phyloP scores from a whole-genome alignment of 1,140 invertebrate species.

The Ceratina australensis region DNA sequence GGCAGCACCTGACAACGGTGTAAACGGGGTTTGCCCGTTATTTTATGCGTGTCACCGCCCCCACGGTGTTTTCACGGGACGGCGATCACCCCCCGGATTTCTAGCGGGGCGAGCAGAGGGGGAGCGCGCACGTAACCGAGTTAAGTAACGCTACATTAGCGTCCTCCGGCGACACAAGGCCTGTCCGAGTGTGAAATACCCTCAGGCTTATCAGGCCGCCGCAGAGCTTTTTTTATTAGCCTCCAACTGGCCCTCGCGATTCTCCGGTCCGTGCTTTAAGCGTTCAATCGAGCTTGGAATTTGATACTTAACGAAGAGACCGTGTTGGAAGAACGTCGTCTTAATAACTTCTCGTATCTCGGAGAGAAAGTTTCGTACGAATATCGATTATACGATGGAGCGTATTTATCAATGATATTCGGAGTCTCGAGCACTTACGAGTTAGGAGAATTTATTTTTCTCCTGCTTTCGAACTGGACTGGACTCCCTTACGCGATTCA shows the following conservation, averaged over 20 bases:
- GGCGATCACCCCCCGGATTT: constrained; percentile 73
- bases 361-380: not conserved
- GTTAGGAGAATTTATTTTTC: not conserved
- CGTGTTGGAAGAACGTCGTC: not conserved
- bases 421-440: not conserved
- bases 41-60: constrained; percentile 77
- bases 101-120: constrained; percentile 45
- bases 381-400: not conserved
- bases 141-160: constrained; percentile 79
- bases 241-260: constrained; percentile 6
- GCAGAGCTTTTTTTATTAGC: constrained; percentile 69
- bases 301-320: not conserved
- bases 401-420: no score
- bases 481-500: no score
- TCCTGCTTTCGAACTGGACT: not conserved
- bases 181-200: constrained; percentile 80
- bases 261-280: not conserved
- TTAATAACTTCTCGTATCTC: not conserved
- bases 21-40: constrained; percentile 66
- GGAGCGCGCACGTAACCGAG: constrained; percentile 73
- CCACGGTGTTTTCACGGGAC: constrained; percentile 78
- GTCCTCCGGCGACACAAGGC: constrained; percentile 69
- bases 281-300: constrained; percentile 47
- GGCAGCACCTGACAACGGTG: constrained; percentile 55
- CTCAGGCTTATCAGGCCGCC: constrained; percentile 75